Base-by-base conservation (phyloP, 1,140 invertebrate species). In the Drosophila oshimai region DNA sequence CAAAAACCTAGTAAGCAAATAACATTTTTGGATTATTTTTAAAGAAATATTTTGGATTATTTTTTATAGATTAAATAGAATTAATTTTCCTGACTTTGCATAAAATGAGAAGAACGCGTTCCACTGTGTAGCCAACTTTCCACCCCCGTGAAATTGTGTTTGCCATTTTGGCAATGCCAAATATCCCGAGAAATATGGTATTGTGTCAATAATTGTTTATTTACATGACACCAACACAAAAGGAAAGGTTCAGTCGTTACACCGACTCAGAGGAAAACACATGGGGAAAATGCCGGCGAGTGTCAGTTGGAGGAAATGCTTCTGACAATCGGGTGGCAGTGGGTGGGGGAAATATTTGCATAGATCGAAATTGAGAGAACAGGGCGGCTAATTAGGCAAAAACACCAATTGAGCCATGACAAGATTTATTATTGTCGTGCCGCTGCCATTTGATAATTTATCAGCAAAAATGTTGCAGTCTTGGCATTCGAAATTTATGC, bases 401-500 rank as follows among this genome's bases (percentile, higher is more conserved):
- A 67, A 67, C 31, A 53, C 24, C 81, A 87, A 87, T 87, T 87
- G 81, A 86, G 73, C 61, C 81, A 74, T 87, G 77, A 44, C 73
- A 77, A 77, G 77, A 87, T 87, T 81, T 87, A 87, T 88, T 60
- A 55, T 58, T 57, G 67, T 41, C 50, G 57, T 45, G 46, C 65
- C 36, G 41, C 44, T 53, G 49, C 33, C 75, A 47, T 42, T 76
- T 60, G 81, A 86, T 76, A 86, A 86, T 77, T 86, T 76, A 81
- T 86, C 62, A 70, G 60, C 62, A 24, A 69, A 46, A 64, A 50
- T 74, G 45, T 58, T 86, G 74, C 72, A 87, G 29, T 64, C 58
- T 86, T 72, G 54, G 62, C 61, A 65, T 29, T 18, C 15, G 28
- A 26, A 24, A 33, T 33, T 13, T 6, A 9, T 17, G 15, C 3